Base-by-base conservation (phyloP, 2,888 invertebrate species). In the Tipula vernalis region DNA sequence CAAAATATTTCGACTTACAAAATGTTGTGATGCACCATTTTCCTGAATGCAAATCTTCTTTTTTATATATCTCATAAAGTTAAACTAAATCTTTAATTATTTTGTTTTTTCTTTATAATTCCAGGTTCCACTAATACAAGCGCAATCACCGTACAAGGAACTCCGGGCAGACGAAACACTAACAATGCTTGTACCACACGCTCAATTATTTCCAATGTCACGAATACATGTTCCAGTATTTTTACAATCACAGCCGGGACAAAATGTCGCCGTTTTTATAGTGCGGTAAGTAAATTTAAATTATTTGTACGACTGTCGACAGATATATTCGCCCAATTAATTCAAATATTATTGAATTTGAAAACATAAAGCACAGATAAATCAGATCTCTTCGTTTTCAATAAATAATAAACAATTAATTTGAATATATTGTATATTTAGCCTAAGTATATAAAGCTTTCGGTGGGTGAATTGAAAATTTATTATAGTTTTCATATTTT, bases 151-250 rank as follows among this genome's bases (percentile, higher is more conserved):
- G 1, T 98, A 97, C 90, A 95, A 97, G 89, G 97, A 98, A 90
- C 93, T 97, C 87, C 95, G 96, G 87, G 94, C 97, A 85, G 96
- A 96, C 89, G 97, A 98, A 87, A 95, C 96, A 87, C 93, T 98
- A 36, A 96, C 96, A 0, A 94, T 98, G 88, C 92, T 98, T 87
- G 93, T 98, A 87, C 98, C 98, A 0, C 96, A 97, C 90, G 96
- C 96, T 86, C 96, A 97, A 0, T 93, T 98, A 15, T 98, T 97
- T 91, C 98, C 98, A 3, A 95, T 96, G 90, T 96, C 98, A 44
- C 95, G 96, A 89, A 93, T 98, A 89, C 97, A 98, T 91, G 94
- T 98, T 36, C 98, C 98, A 0, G 97, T 98, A 42, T 97, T 97
- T 89, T 93, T 98, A 87, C 95, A 95, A 88, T 94, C 95, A 87